Base-by-base conservation (phyloP, 1,140 invertebrate genomes). In the Monochamus saltuarius region DNA sequence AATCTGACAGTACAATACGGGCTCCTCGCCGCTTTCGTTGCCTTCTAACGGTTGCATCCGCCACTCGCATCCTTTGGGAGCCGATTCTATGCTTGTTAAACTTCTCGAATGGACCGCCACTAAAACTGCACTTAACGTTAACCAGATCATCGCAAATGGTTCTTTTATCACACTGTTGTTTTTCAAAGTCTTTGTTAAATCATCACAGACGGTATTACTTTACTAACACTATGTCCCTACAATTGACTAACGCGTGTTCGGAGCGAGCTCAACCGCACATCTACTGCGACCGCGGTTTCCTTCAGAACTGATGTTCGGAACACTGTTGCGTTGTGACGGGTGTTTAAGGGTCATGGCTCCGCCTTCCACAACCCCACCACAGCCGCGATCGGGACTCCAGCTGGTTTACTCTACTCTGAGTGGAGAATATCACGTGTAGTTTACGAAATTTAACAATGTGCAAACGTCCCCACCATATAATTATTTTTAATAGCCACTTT, bases 61-160 rank as follows among this genome's bases (percentile, higher is more conserved):
- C 86, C 87, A 88, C 71, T 84, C 79, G 78, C 86, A 88, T 74
- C 87, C 86, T 74, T 79, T 80, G 43, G 86, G 85, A 65, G 82
- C 77, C 56, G 81, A 85, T 40, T 62, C 77, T 57, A 68, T 65
- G 62, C 73, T 76, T 57, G 71, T 76, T 59, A 75, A 69, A 62
- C 71, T 77, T 64, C 70, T 68, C 40, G 61, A 53, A 62, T 55
- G 55, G 57, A 70, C 67, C 53, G 43, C 61, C 39, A 64, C 63
- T 13, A 70, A 16, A 49, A 63, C 22, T 52, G 39, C 51, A 67
- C 61, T 59, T 49, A 69, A 35, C 39, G 65, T 16, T 45, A 63
- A 10, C 16, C 13, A 47, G 37, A 56, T 50, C 49, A 61, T 62
- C 39, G 46, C 57, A 11, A 55, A 35, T 16, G 50, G 55, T 64